Base-by-base conservation (phyloP, 2,113 vertebrate species). In the Urocynchramus pylzowi region DNA sequence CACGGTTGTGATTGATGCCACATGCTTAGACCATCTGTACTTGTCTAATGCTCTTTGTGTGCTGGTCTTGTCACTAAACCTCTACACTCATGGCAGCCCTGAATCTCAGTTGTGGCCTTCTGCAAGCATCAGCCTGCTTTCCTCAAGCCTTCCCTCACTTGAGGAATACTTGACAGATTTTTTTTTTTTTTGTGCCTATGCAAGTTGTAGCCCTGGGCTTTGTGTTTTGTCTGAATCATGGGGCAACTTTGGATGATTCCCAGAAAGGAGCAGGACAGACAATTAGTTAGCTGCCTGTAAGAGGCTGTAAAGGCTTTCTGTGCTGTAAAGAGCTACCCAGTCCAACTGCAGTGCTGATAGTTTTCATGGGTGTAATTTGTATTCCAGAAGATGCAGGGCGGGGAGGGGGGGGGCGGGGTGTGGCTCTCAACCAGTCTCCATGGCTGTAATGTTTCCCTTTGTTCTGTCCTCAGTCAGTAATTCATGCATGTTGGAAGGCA, bases 51-150 rank as follows among this genome's bases (percentile, higher is more conserved):
- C 68, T 96, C 65, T 86, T 64, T 90, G 37, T 95, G 88, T 84
- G 94, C 74, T 80, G 85, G 35, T 93, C 89, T 81, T 95, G 84
- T 97, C 86, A 68, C 68, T 97, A 94, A 97, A 92, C 60, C 57
- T 85, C 68, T 49, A 11, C 45, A 79, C 78, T 78, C 69, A 16
- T 84, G 53, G 77, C 97, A 97, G 93, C 95, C 96, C 49, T 97
- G 97, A 95, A 96, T 97, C 93, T 97, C 95, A 90, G 85, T 95
- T 98, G 90, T 87, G 88, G 94, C 96, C 95, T 96, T 86, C 85
- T 92, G 35, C 28, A 35, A 90, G 81, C 83, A 24, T 23, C 31
- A 83, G 15, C 68, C 59, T 93, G 21, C 80, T 94, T 92, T 82
- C n/a, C 19, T 92, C 47, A 82, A 73, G 45, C 33, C 67, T 67